Conservation (phyloP, 2,888 invertebrate genomes). For the Xestia sexstrigata region DNA sequence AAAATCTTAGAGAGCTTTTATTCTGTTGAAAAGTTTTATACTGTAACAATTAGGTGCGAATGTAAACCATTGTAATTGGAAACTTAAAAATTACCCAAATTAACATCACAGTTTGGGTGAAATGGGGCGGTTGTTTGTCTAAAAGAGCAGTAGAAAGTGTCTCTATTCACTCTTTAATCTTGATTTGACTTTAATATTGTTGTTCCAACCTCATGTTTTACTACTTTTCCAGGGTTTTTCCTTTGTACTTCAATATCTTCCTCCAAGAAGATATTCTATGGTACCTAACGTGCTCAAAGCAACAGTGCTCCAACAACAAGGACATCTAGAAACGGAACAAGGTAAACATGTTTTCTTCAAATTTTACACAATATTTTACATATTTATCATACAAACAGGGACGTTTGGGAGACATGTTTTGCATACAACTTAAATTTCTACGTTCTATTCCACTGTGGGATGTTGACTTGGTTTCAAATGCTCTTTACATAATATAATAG, state of each 20-base stretch:
- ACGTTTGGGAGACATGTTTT: constrained; percentile 27
- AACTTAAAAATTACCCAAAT: too few species aligned
- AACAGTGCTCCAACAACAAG: constrained; percentile 31
- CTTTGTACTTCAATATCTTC: background rate
- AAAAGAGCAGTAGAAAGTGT: background rate
- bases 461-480: constrained; percentile 2
- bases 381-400: constrained; percentile 21
- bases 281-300: background rate
- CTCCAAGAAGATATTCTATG: background rate
- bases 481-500: constrained; percentile 15
- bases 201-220: background rate
- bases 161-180: background rate
- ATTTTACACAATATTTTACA: constrained; percentile 24
- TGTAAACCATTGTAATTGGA: too few species aligned
- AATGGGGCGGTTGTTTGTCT: background rate
- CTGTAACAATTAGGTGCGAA: too few species aligned
- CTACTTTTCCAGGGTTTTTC: background rate
- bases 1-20: too few species aligned
- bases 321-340: constrained; percentile 8
- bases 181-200: background rate
- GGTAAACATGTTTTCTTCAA: constrained; percentile 49
- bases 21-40: too few species aligned
- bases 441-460: background rate
- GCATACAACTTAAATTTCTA: constrained; percentile 32
- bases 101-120: background rate